Conservation (phyloP, 2,888 invertebrate species). For the Amphipoea lucens region DNA sequence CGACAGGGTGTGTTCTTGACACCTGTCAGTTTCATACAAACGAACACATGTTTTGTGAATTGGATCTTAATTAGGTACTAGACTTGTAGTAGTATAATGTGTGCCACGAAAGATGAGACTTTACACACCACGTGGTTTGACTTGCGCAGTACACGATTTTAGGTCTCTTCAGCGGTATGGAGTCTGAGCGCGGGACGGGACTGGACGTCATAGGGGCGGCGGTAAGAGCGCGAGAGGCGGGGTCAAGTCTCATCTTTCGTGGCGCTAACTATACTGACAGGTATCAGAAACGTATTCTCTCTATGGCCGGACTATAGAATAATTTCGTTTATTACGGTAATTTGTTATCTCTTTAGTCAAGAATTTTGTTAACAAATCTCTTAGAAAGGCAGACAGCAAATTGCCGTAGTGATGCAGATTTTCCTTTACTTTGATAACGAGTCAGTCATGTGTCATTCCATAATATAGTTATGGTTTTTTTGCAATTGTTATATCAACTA, state of each 20-base stretch:
- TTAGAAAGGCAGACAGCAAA: background rate
- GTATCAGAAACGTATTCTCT: background rate
- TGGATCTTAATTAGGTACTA: too few relatives aligned
- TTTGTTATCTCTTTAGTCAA: background rate
- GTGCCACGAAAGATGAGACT: too few relatives aligned
- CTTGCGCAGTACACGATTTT: too few relatives aligned
- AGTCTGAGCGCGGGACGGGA: too few relatives aligned
- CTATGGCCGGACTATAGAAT: background rate
- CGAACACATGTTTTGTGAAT: background rate
- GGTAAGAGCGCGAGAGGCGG: too few relatives aligned
- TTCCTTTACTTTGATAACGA: background rate
- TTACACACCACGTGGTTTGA: too few relatives aligned
- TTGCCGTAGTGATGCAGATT: background rate
- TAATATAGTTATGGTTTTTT: conserved; percentile 30
- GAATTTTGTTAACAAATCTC: too few relatives aligned
- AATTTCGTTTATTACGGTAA: background rate
- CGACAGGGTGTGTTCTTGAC: background rate
- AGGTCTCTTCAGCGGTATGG: too few relatives aligned
- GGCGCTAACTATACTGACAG: background rate
- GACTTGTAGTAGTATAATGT: too few relatives aligned
- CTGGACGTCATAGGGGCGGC: too few relatives aligned
- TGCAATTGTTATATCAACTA: conserved; percentile 55
- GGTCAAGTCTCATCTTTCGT: too few relatives aligned
- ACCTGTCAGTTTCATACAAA: background rate
- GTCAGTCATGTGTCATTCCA: conserved; percentile 15